Conservation (phyloP, 2,888 invertebrate species). For the Ophioninae sp. region DNA sequence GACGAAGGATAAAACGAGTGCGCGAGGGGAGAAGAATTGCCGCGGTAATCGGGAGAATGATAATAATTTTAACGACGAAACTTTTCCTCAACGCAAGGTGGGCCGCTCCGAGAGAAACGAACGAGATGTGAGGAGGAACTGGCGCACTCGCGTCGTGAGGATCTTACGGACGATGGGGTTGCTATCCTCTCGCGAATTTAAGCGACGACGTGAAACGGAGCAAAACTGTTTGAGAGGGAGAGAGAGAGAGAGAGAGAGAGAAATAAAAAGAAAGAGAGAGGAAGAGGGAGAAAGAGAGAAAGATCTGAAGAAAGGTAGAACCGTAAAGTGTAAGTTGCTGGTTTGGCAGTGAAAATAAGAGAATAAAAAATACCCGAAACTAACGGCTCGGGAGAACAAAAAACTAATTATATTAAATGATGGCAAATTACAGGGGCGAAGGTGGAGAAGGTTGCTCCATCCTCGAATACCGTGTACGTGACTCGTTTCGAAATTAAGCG, state of each 20-base stretch:
- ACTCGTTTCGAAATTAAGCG: conserved; percentile 58
- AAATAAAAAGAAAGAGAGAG: conserved; percentile 23
- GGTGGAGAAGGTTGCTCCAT: conserved; percentile 35
- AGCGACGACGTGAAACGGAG: conserved; percentile 45
- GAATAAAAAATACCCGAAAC: conserved; percentile 36
- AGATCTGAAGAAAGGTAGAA: conserved; percentile 49
- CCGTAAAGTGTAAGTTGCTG: conserved; percentile 59
- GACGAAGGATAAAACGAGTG: conserved; percentile 41
- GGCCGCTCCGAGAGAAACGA: conserved; percentile 39
- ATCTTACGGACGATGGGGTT: conserved; percentile 36
- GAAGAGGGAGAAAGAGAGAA: conserved; percentile 5
- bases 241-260: conserved; percentile 6
- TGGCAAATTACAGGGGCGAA: conserved; percentile 71
- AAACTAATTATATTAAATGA: conserved; percentile 76
- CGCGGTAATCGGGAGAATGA: conserved; percentile 67
- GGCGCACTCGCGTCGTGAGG: conserved; percentile 12
- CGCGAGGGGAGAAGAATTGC: conserved; percentile 43
- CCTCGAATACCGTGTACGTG: conserved; percentile 54
- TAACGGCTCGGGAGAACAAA: conserved; percentile 65
- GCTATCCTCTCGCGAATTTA: conserved; percentile 39
- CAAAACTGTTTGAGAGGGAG: conserved; percentile 35
- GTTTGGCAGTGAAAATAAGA: conserved; percentile 60
- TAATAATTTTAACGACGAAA: conserved; percentile 67
- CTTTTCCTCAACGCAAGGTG: conserved; percentile 59
- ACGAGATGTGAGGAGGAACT: conserved; percentile 35